Percentiles rank a stretch among this genome's conserved stretches.
phyloP scores from a whole-genome alignment of 2,888 invertebrate species.

The Leptinotarsa juncta region DNA sequence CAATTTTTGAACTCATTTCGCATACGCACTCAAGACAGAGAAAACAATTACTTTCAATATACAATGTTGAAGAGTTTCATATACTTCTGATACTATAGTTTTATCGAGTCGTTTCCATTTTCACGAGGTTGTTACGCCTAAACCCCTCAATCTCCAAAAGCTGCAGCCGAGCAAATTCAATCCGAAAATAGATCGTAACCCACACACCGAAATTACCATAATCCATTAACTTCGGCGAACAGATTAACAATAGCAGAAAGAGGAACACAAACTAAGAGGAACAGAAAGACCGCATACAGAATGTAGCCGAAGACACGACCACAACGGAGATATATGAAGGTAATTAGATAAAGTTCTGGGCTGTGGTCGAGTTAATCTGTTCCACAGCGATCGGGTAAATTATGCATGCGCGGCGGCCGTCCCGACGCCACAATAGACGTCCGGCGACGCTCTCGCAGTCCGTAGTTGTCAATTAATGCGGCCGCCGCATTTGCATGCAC shows the following conservation, averaged over 20 bases:
- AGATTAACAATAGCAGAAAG: constrained; percentile 32
- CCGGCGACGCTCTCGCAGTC: constrained; percentile 37
- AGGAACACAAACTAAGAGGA: constrained; percentile 44
- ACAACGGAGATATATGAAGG: constrained; percentile 62
- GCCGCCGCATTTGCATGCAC: constrained; percentile 44
- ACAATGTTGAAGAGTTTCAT: too few relatives aligned
- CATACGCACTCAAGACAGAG: too few relatives aligned
- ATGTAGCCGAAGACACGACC: constrained; percentile 54
- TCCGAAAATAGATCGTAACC: constrained; percentile 13
- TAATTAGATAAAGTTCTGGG: constrained; percentile 65
- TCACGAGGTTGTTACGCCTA: not conserved
- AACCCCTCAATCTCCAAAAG: constrained; percentile 1
- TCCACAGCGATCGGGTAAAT: constrained; percentile 55
- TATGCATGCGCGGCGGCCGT: constrained; percentile 53
- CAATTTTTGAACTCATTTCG: too few relatives aligned
- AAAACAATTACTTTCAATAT: too few relatives aligned
- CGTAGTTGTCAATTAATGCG: constrained; percentile 45
- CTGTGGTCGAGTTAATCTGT: constrained; percentile 64
- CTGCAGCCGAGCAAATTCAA: not conserved
- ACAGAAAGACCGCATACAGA: constrained; percentile 52
- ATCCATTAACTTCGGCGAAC: constrained; percentile 40
- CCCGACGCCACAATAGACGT: constrained; percentile 50
- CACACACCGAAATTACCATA: constrained; percentile 36
- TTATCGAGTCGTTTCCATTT: too few relatives aligned
- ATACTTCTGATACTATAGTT: too few relatives aligned